phyloP scores from a whole-genome alignment of 2,888 invertebrate genomes.

The Phania funesta region DNA sequence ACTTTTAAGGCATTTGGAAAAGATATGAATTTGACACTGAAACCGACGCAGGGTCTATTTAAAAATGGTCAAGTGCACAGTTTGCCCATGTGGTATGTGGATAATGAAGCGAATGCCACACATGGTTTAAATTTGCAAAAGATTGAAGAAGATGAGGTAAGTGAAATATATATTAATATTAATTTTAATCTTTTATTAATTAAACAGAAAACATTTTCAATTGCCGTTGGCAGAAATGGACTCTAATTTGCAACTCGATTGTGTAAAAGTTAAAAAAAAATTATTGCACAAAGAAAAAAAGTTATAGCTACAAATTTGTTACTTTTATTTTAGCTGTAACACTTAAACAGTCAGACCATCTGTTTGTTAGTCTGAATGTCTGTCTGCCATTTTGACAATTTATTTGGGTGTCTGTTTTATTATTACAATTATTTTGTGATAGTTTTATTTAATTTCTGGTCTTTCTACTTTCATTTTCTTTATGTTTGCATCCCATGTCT shows the following conservation, averaged over 20 bases:
- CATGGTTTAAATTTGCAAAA: constrained; percentile 90
- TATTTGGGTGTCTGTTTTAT: background rate
- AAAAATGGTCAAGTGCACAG: constrained; percentile 83
- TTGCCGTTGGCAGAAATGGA: no score
- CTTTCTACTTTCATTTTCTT: constrained; percentile 59
- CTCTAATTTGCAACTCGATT: background rate
- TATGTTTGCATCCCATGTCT: constrained; percentile 20
- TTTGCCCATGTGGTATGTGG: constrained; percentile 90
- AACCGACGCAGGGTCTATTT: constrained; percentile 88
- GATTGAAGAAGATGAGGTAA: constrained; percentile 82
- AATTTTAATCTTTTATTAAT: no score
- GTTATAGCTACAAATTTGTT: no score
- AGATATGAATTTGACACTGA: constrained; percentile 87
- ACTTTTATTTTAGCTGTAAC: background rate
- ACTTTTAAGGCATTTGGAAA: constrained; percentile 91
- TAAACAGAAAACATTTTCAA: no score
- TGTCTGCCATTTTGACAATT: background rate
- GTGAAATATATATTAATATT: constrained; percentile 54
- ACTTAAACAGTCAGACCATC: background rate
- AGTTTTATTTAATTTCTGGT: constrained; percentile 49
- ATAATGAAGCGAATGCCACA: constrained; percentile 88
- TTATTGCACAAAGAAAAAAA: no score
- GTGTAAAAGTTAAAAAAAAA: background rate
- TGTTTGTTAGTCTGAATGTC: background rate
- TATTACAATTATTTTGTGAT: constrained; percentile 10